Percentiles rank a stretch among this genome's conserved stretches.
Evolutionary conservation across 2,888 invertebrate species (phyloP).

Genomic region (Meganola albula): DNA sequence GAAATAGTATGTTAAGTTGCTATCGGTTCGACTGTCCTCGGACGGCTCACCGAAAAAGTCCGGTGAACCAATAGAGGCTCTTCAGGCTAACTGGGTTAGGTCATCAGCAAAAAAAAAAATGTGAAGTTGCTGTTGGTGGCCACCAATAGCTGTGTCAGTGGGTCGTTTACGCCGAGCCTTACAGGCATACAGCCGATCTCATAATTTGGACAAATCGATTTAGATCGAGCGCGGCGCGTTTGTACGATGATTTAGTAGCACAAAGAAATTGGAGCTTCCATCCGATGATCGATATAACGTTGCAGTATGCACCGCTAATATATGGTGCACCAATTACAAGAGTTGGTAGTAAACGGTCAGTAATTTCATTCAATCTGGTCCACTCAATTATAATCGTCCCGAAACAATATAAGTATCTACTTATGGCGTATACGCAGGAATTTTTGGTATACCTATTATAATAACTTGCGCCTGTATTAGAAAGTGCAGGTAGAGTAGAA

Average conservation of each 20-base stretch:
- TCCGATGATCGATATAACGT: slow-evolving; percentile 50
- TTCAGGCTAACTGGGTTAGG: no score
- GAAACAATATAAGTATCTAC: background rate
- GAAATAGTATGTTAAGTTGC: no score
- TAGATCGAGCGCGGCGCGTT: slow-evolving; percentile 71
- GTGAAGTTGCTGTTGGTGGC: no score
- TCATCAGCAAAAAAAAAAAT: no score
- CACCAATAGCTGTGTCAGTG: no score
- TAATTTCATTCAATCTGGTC: slow-evolving; percentile 56
- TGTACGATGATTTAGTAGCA: slow-evolving; percentile 71
- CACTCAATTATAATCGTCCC: slow-evolving; percentile 30
- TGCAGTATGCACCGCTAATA: slow-evolving; percentile 49
- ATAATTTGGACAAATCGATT: slow-evolving; percentile 75
- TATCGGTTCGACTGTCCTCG: no score
- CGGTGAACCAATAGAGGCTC: no score
- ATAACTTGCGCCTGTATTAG: no score
- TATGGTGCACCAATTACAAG: slow-evolving; percentile 66
- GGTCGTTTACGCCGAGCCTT: slow-evolving; percentile 13
- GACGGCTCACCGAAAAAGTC: no score
- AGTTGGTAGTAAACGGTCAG: slow-evolving; percentile 62
- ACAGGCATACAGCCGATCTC: slow-evolving; percentile 34
- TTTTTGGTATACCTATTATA: no score
- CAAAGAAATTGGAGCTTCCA: slow-evolving; percentile 64
- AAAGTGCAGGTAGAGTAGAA: no score
- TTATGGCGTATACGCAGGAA: background rate